Conservation (phyloP, 92 coral and sea anemone genomes). For the Virgularia gustaviana region DNA sequence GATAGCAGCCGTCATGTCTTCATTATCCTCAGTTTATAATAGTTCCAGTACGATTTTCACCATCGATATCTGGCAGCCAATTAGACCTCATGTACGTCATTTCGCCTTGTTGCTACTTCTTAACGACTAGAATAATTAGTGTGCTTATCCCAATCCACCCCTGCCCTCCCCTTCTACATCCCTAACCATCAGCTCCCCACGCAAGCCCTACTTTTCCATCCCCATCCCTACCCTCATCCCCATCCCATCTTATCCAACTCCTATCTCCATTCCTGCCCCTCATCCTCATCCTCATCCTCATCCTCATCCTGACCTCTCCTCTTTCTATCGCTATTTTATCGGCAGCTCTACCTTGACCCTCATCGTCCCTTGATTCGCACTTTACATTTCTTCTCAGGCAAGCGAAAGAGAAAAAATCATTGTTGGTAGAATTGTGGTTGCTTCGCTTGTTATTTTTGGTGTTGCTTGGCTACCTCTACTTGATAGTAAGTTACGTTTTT, state of each 20-base stretch:
- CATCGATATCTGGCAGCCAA: conserved; percentile 71
- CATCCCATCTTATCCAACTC: neutral
- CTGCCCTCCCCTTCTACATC: no score
- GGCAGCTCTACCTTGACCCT: neutral
- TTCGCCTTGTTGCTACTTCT: neutral
- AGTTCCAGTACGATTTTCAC: conserved; percentile 90
- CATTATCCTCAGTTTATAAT: conserved; percentile 86
- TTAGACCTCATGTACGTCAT: conserved; percentile 30
- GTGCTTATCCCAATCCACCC: no score
- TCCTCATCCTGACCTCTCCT: neutral
- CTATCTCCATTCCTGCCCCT: neutral
- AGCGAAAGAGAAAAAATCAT: conserved; percentile 76
- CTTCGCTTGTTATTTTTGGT: conserved; percentile 63
- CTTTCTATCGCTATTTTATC: neutral
- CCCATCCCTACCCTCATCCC: neutral
- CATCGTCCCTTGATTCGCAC: neutral
- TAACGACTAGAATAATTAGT: no score
- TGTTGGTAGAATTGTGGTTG: conserved; percentile 82
- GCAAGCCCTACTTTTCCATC: neutral
- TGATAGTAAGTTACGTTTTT: conserved; percentile 57
- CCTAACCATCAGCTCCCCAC: no score
- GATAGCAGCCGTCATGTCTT: conserved; percentile 96
- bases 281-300: neutral
- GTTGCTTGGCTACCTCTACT: conserved; percentile 88
- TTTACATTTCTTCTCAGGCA: conserved; percentile 55